Evolutionary conservation across 2,888 invertebrate genomes (phyloP).

Genomic region (Rotaria macrura): DNA sequence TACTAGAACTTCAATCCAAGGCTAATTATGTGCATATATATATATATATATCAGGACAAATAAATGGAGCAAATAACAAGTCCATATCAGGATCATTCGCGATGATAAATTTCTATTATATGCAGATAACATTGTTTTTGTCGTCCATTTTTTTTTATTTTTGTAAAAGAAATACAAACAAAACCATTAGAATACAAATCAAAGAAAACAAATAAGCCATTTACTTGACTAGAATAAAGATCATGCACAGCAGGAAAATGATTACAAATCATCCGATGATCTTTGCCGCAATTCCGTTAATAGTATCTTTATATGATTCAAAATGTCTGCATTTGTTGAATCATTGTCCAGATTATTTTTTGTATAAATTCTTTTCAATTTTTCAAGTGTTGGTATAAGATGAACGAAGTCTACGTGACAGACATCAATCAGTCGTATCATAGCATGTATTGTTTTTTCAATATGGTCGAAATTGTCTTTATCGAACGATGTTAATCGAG

Average conservation of each 20-base stretch:
- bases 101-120: neutral
- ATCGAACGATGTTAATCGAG: constrained; percentile 39
- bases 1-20: neutral
- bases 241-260: neutral
- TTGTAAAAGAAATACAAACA: neutral
- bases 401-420: constrained; percentile 39
- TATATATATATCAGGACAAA: neutral
- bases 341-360: neutral
- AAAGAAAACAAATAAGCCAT: too few relatives aligned
- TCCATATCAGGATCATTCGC: neutral
- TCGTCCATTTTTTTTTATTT: neutral
- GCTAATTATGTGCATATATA: neutral
- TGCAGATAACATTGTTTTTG: too few relatives aligned
- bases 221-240: neutral
- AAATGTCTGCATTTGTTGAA: neutral
- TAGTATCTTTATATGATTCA: neutral
- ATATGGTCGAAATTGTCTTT: constrained; percentile 42
- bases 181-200: too few relatives aligned
- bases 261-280: neutral
- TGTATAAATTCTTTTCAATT: neutral
- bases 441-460: constrained; percentile 46
- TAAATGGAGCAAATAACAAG: neutral
- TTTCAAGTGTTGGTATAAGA: neutral
- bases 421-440: constrained; percentile 39
- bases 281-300: too few relatives aligned